Base-by-base conservation (phyloP, 2,797 vertebrate genomes). In the Scarus forsteni region DNA sequence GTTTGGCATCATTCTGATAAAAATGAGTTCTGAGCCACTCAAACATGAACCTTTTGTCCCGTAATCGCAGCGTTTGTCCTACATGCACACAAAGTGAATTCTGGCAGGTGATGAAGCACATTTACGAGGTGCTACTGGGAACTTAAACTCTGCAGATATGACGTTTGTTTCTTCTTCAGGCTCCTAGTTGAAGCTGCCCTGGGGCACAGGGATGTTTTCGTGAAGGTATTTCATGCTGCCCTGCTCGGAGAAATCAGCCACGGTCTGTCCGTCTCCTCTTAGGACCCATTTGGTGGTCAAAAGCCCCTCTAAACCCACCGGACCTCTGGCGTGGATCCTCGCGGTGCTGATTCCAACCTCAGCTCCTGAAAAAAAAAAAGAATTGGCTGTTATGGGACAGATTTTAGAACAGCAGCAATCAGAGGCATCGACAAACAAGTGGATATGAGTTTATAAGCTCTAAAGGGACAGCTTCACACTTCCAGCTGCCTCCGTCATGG, bases 311-410 rank as follows among this genome's bases (percentile, higher is more conserved):
- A 99, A 92, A 61, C 98, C 97, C 61, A 99, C 98, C 0, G 98
- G 98, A 46, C 98, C 98, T 81, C 98, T 94, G 51, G 98, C 98
- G 18, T 99, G 98, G 88, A 99, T 98, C 46, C 98, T 92, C 0
- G 98, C 96, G 0, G 97, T 99, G 74, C 98, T 99, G 84, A 99
- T 99, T 51, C 98, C 98, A 59, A 99, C 98, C 89, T 99, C 98
- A 7, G 98, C 98, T 68, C 97, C 98, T 99, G 85, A 7, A 73
- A 83, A 52, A 61, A 10, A 34, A 10, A 58, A 72, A 65, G 0
- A 34, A 48, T 36, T 45, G 27, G 27, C 27, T 27, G 27, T 27
- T 27, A 27, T 27, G 27, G 27, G 2, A 27, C 27, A 10, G 44
- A 55, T 66, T 70, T 68, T 3, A 68, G 45, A 10, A 51, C 2